Conservation (phyloP, 2,113 vertebrate species). For the Glaucidium brasilianum region DNA sequence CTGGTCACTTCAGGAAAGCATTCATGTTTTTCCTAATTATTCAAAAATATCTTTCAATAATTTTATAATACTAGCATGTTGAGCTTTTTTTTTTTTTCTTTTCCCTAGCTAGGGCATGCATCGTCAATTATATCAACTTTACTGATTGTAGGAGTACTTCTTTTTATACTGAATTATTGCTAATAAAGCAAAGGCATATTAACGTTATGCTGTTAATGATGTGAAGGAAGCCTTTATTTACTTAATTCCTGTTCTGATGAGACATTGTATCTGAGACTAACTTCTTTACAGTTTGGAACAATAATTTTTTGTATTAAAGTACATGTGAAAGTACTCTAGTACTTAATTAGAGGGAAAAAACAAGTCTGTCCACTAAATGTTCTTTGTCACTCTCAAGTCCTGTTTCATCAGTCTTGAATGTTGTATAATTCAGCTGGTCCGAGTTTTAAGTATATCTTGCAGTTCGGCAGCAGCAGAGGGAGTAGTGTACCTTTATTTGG, state of each 20-base stretch:
- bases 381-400: not conserved
- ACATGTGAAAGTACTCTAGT: not conserved
- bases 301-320: not conserved
- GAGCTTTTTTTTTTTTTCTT: not conserved
- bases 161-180: not conserved
- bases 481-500: constrained; percentile 52
- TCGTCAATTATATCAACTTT: not conserved
- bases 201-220: not conserved
- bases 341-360: not conserved
- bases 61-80: not conserved
- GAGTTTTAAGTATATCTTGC: not conserved
- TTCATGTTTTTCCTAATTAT: not conserved
- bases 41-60: not conserved
- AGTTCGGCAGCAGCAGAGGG: constrained; percentile 51
- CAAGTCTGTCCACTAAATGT: not conserved
- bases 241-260: not conserved
- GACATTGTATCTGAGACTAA: not conserved
- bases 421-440: not conserved
- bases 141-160: not conserved
- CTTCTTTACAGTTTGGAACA: not conserved
- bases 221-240: not conserved
- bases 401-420: not conserved
- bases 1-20: not conserved
- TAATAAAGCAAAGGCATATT: not conserved
- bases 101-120: not conserved